Base-by-base conservation (phyloP, 35 echinoderm and acorn worm species). In the Apostichopus parvimensis region DNA sequence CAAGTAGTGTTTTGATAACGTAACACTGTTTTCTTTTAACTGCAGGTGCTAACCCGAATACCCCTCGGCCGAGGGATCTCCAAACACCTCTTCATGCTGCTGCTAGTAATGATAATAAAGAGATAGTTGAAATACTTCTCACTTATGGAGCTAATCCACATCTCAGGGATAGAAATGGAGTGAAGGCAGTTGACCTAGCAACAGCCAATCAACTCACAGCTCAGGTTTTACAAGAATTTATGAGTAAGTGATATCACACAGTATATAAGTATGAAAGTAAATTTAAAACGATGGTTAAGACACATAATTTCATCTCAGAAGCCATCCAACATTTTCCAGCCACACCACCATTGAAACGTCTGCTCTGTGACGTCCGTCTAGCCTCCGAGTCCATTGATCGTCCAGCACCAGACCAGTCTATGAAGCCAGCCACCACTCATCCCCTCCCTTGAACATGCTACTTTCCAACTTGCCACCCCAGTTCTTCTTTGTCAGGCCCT, bases 41-140 rank as follows among this genome's bases (percentile, higher is more conserved):
- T 91, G 22, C 73, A 91, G 89, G 89, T 77, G 72, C 89, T 18
- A 68, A 91, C 26, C 73, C 89, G 13, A 91, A 91, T 59, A 26
- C 56, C 52, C 54, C 89, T 23, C 75, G 89, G 20, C 71, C 71
- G 22, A 4, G 89, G 15, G 89, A 91, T 56, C 73, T 91, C 18
- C 55, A 57, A 11, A 78, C 89, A 34, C 89, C 89, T 12, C 89
- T 91, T 5, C 89, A 91, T 79, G 71, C 54, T 53, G 89, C 89
- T 78, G 71, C 89, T 53, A 17, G 55, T 55, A 17, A 17, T 45
- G 72, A 79, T n/a, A 53, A 57, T 54, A 60, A 79, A 18, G 89
- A 79, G 53, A 6, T 57, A 5, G 73, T 91, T 60, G 72, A 79
- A 59, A 54, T 91, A 3, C 53, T 91, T 13, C 25, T 91, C 12